Conservation (phyloP, 2,113 vertebrate genomes). For the Equus quagga region DNA sequence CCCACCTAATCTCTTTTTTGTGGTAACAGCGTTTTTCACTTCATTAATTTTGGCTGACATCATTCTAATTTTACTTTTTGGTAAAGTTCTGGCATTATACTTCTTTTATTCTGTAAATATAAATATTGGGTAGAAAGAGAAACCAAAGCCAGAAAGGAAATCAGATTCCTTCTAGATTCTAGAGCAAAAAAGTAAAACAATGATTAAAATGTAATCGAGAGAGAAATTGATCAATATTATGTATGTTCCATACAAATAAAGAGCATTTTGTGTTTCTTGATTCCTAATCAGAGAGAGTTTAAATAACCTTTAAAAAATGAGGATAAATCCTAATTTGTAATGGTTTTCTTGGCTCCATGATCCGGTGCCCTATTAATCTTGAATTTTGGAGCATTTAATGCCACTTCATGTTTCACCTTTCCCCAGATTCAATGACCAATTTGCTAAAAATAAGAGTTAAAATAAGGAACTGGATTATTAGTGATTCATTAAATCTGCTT, state of each 20-base stretch:
- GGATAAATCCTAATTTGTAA: background rate
- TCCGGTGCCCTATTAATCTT: background rate
- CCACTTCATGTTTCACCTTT: background rate
- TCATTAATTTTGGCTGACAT: constrained; percentile 64
- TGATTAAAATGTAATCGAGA: background rate
- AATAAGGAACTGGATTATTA: background rate
- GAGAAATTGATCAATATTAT: background rate
- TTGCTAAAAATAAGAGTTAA: background rate
- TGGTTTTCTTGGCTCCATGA: background rate
- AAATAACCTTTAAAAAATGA: background rate
- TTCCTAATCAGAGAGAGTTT: background rate
- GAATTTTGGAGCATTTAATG: background rate
- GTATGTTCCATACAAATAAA: background rate
- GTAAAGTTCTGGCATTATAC: background rate
- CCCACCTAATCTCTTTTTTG: background rate
- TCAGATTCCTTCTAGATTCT: background rate
- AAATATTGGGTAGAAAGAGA: background rate
- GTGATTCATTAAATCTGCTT: background rate
- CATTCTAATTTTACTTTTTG: constrained; percentile 57
- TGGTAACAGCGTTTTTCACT: constrained; percentile 3
- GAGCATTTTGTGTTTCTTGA: background rate
- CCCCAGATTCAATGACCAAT: background rate
- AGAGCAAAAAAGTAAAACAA: background rate
- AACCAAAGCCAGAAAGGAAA: background rate
- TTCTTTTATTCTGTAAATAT: background rate